phyloP scores from a whole-genome alignment of 2,113 vertebrate genomes.

The Psilopsiagon aurifrons region DNA sequence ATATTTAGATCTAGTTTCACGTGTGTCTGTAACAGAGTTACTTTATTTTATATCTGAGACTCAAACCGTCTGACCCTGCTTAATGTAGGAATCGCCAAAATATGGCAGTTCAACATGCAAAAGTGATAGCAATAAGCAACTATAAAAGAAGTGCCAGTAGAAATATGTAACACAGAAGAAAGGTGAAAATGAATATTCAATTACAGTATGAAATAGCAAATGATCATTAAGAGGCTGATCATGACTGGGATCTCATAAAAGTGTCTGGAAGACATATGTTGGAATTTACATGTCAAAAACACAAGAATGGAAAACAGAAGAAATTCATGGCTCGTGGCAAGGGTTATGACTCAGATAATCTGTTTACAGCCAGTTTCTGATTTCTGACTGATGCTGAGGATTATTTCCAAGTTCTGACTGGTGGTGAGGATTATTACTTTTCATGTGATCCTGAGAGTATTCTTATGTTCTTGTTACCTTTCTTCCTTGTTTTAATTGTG shows the following conservation, averaged over 20 bases:
- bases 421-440: not conserved
- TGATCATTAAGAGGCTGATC: not conserved
- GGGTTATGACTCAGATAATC: not conserved
- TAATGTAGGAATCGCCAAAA: not conserved
- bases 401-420: not conserved
- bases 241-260: not conserved
- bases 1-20: not conserved
- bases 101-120: not conserved
- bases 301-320: not conserved
- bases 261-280: not conserved
- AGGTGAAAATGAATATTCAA: not conserved
- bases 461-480: not conserved
- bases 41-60: not conserved
- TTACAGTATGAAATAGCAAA: not conserved
- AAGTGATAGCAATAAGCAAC: not conserved
- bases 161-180: not conserved
- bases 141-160: not conserved
- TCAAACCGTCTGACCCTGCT: fast-evolving
- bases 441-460: not conserved
- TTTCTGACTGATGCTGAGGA: not conserved
- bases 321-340: not conserved
- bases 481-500: not conserved
- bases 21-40: not conserved
- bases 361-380: not conserved
- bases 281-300: not conserved